Conservation (phyloP, 2,888 invertebrate species). For the Leucophenga maculata region DNA sequence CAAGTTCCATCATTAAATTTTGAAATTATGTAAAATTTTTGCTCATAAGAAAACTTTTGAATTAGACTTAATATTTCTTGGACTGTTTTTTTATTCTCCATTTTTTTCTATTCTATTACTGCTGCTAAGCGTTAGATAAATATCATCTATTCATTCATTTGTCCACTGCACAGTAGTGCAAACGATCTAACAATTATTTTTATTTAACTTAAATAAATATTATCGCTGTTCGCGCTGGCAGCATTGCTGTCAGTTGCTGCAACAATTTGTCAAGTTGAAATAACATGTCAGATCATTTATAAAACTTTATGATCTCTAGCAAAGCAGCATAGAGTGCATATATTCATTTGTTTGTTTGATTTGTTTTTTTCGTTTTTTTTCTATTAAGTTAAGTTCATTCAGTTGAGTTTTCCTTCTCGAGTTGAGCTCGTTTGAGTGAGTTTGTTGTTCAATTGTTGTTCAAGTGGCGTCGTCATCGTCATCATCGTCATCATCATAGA, state of each 20-base stretch:
- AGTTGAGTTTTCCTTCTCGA: no score
- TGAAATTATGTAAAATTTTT: not conserved
- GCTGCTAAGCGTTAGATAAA: not conserved
- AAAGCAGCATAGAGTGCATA: conserved; percentile 6
- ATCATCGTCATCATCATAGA: no score
- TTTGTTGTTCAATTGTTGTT: not conserved
- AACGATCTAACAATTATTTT: not conserved
- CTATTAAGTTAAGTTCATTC: not conserved
- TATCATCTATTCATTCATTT: no score
- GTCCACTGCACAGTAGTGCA: not conserved
- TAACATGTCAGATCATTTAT: conserved; percentile 26
- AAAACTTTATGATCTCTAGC: not conserved
- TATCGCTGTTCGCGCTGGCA: no score
- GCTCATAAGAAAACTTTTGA: not conserved
- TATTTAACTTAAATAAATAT: conserved; percentile 17
- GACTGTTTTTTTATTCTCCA: not conserved
- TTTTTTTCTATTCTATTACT: not conserved
- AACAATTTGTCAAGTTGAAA: conserved; percentile 23
- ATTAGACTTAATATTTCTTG: not conserved
- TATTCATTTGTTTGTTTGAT: not conserved
- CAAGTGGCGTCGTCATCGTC: not conserved
- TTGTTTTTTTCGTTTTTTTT: not conserved
- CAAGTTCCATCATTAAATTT: no score
- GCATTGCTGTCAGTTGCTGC: conserved; percentile 1
- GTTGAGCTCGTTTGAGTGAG: not conserved